These are phyloP conservation scores for Leucophenga varia DNA, from an alignment of 1,140 invertebrate species.

Conservation along the genomic window DNA sequence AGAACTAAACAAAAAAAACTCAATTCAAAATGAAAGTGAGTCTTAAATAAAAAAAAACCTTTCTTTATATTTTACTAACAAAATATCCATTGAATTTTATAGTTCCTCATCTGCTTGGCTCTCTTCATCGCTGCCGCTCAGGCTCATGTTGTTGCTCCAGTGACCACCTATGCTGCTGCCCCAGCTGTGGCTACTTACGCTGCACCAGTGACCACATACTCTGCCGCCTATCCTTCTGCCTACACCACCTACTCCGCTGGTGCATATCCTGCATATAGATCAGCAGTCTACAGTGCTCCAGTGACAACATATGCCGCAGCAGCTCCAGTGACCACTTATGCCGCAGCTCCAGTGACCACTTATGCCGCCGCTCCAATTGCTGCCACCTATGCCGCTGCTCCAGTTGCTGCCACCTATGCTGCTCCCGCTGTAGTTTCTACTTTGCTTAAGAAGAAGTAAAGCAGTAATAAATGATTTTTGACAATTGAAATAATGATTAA, in stretches of 20 bases:
- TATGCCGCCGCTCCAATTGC: too few species aligned
- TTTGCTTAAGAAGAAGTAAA: slow-evolving; percentile 40
- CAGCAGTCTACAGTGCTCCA: slow-evolving; percentile 17
- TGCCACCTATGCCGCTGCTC: too few species aligned
- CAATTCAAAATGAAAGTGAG: slow-evolving; percentile 38
- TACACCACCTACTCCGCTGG: too few species aligned
- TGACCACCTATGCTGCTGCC: slow-evolving; percentile 25
- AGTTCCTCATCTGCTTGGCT: slow-evolving; percentile 47
- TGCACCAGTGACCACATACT: slow-evolving; percentile 10
- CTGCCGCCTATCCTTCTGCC: too few species aligned
- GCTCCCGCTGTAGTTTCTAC: slow-evolving; percentile 28
- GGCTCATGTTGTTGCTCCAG: slow-evolving; percentile 38
- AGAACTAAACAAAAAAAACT: too few species aligned
- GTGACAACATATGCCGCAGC: slow-evolving; percentile 2
- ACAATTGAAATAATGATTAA: too few species aligned
- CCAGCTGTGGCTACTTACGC: slow-evolving; percentile 18
- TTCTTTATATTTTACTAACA: not conserved
- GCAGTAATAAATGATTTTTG: too few species aligned
- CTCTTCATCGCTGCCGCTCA: slow-evolving; percentile 39
- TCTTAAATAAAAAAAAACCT: not conserved
- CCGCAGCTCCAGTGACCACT: too few species aligned
- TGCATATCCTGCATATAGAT: too few species aligned
- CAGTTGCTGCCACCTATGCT: slow-evolving; percentile 1
- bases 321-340: slow-evolving; percentile 22
- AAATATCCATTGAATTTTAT: not conserved